Percentiles rank a stretch among this genome's conserved stretches.
These are phyloP conservation scores for Odontomyia ornata DNA, from an alignment of 2,888 invertebrate genomes.

Conservation along the genomic window DNA sequence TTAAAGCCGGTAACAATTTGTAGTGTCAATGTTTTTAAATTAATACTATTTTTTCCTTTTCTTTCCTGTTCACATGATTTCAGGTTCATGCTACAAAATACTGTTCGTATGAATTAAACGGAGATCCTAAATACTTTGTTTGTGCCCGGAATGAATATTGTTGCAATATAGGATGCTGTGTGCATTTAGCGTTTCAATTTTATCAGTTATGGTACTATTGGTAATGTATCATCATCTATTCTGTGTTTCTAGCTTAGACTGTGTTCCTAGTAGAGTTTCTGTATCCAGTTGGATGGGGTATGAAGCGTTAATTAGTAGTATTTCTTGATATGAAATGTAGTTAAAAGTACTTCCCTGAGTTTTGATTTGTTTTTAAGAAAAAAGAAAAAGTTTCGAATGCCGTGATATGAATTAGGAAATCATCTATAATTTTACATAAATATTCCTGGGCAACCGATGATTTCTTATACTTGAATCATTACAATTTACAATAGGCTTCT, in stretches of 20 bases:
- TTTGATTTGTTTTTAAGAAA: too few relatives aligned
- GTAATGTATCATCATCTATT: conserved; percentile 57
- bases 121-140: conserved; percentile 64
- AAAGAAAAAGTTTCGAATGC: too few relatives aligned
- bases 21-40: background rate
- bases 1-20: background rate
- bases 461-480: too few relatives aligned
- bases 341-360: too few relatives aligned
- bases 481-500: conserved; percentile 61
- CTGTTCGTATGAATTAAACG: conserved; percentile 64
- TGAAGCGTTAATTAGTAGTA: too few relatives aligned
- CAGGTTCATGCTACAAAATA: conserved; percentile 57
- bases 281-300: too few relatives aligned
- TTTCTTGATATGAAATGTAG: too few relatives aligned
- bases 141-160: conserved; percentile 67
- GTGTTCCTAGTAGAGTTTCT: background rate
- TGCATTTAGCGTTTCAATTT: conserved; percentile 66
- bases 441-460: too few relatives aligned
- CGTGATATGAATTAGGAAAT: too few relatives aligned
- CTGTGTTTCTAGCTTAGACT: background rate
- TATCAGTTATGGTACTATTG: conserved; percentile 70
- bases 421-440: too few relatives aligned
- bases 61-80: background rate
- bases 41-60: background rate
- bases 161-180: conserved; percentile 67